Base-by-base conservation (phyloP, 2,797 vertebrate species). In the Crocidura indochinensis region DNA sequence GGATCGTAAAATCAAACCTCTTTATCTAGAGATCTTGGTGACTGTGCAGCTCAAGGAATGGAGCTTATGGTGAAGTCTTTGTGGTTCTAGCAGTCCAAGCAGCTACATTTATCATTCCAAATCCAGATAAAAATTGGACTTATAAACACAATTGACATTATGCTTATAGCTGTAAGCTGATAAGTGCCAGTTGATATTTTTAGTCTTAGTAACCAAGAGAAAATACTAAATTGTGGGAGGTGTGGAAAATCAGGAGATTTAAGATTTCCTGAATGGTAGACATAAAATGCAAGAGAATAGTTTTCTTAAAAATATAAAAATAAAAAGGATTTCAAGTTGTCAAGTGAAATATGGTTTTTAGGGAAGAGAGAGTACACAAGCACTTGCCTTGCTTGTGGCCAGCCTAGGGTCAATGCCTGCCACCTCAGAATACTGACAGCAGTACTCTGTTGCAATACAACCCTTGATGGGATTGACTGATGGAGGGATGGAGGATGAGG, bases 251-350 rank as follows among this genome's bases (percentile, higher is more conserved):
- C 27, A 65, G 82, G 79, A 68, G n/a, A 3, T 19, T 2, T 29
- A 65, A 9, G n/a, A 24, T 60, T 26, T 0, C 69, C n/a, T 71
- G 27, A 47, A 83, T 12, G 9, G 24, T 46, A 76, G 29, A 7
- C 5, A 72, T 65, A 17, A 90, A 83, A 80, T 8, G 2, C n/a
- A 67, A 56, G 31, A 74, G 0, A 76, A 79, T 75, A 4, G 22
- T 60, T 68, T 92, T 26, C 15, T 75, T 79, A 8, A 26, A 51
- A 51, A 49, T n/a, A 17, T 2, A 79, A 91, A 83, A 82, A 19
- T 38, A n/a, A 83, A 82, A 19, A 64, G 31, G 56, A 38, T 26
- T 49, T 10, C 19, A 75, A 14, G 38, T 77, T 47, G 77, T 27
- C 69, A 11, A 8, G 19, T n/a, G 27, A 56, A 86, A 31, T 24